Evolutionary conservation across 2,888 invertebrate genomes (phyloP).

Genomic region (Dimorphilus gyrociliatus): DNA sequence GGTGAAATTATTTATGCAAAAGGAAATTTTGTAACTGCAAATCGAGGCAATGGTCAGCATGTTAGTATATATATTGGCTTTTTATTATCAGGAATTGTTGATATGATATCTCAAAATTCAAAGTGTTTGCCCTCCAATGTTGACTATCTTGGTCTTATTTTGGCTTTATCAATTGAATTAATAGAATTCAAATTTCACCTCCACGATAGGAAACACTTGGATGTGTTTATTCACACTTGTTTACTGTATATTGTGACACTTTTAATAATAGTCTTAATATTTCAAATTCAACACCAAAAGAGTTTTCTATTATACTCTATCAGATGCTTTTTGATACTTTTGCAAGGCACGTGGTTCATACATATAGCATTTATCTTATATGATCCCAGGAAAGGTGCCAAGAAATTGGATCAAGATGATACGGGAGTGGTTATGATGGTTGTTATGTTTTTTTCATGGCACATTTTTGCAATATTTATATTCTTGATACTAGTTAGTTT

Average conservation of each 20-base stretch:
- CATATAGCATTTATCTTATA: conserved; percentile 42
- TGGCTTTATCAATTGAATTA: conserved; percentile 39
- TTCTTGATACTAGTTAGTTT: too few relatives aligned
- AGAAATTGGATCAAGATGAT: conserved; percentile 30
- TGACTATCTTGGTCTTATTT: conserved; percentile 34
- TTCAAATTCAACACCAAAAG: conserved; percentile 35
- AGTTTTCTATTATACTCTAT: conserved; percentile 31
- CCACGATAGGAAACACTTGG: conserved; percentile 35
- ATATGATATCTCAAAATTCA: too few relatives aligned
- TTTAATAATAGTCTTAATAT: conserved; percentile 21
- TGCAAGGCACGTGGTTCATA: conserved; percentile 44
- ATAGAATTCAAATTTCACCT: conserved; percentile 41
- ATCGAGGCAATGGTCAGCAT: conserved; percentile 41
- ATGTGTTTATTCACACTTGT: conserved; percentile 38
- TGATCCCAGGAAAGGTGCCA: conserved; percentile 26
- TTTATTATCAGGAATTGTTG: conserved; percentile 37
- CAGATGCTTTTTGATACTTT: conserved; percentile 35
- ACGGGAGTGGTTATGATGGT: too few relatives aligned
- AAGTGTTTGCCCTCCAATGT: too few relatives aligned
- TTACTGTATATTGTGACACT: conserved; percentile 36
- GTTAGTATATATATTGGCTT: conserved; percentile 43
- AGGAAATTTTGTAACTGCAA: too few relatives aligned
- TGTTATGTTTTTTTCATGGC: too few relatives aligned
- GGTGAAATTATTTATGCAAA: too few relatives aligned
- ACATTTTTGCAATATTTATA: too few relatives aligned